phyloP scores from a whole-genome alignment of 2,888 invertebrate species.

The Xestia sexstrigata region DNA sequence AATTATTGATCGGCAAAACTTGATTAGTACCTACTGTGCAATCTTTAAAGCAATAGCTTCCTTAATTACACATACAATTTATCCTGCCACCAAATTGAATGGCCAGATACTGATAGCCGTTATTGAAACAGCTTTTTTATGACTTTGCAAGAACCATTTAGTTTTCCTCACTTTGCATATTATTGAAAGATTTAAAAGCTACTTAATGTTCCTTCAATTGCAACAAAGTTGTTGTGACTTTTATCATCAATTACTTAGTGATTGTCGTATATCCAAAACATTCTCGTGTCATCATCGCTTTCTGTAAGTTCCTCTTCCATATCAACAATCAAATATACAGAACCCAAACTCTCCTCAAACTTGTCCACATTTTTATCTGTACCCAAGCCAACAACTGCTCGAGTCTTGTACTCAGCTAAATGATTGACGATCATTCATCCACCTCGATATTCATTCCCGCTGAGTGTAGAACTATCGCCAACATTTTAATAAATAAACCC shows the following conservation, averaged over 20 bases:
- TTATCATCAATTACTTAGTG: not conserved
- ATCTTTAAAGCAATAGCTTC: constrained; percentile 17
- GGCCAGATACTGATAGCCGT: not conserved
- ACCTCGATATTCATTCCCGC: constrained; percentile 75
- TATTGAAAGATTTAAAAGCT: not conserved
- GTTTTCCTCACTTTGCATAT: not conserved
- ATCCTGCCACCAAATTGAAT: constrained; percentile 8
- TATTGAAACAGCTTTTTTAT: constrained; percentile 3
- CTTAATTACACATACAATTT: constrained; percentile 30
- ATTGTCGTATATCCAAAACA: not conserved
- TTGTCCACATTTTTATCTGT: constrained; percentile 36
- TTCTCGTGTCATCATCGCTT: no score
- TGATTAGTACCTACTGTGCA: constrained; percentile 42
- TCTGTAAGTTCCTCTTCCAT: not conserved
- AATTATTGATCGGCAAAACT: constrained; percentile 22
- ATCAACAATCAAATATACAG: constrained; percentile 23
- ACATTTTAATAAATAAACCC: constrained; percentile 80
- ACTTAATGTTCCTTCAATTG: not conserved
- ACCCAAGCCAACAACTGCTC: constrained; percentile 60
- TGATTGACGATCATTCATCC: constrained; percentile 79
- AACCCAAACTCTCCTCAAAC: constrained; percentile 26
- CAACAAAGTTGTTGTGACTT: not conserved
- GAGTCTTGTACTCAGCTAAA: constrained; percentile 59
- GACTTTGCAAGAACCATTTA: not conserved
- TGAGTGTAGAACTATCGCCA: constrained; percentile 72